phyloP scores from a whole-genome alignment of 2,113 vertebrate genomes.

The Nesogale talazaci region DNA sequence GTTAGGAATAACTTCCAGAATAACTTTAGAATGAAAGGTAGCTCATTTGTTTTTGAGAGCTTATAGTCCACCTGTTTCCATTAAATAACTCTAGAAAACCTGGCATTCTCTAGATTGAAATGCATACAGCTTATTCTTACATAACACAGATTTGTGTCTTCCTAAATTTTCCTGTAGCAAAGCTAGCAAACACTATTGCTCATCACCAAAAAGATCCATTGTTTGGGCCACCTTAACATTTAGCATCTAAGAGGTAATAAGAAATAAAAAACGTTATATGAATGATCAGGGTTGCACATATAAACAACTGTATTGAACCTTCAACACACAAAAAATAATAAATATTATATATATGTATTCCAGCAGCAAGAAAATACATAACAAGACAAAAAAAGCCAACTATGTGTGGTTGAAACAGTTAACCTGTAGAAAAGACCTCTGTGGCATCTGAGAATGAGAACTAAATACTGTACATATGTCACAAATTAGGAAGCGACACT shows the following conservation, averaged over 20 bases:
- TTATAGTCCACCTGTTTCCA: background rate
- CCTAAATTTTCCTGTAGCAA: background rate
- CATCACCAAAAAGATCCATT: background rate
- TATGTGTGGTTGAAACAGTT: too few species aligned
- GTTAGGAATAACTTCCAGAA: background rate
- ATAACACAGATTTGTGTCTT: background rate
- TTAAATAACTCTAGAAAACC: background rate
- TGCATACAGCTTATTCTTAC: background rate
- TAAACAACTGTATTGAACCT: background rate
- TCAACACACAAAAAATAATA: background rate
- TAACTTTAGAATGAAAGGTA: background rate
- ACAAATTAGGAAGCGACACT: background rate
- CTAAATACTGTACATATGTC: background rate
- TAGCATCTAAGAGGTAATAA: background rate
- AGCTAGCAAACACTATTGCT: too few species aligned
- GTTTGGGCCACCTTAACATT: background rate
- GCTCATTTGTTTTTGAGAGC: background rate
- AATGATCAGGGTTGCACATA: background rate
- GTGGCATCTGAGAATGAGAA: background rate
- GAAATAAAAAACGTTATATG: background rate
- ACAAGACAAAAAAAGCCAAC: too few species aligned
- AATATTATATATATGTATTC: too few species aligned
- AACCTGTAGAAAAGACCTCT: background rate
- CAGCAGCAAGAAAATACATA: too few species aligned
- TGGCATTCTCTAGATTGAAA: background rate